Conservation (phyloP, 2,113 vertebrate species). For the Catharus fuscescens region DNA sequence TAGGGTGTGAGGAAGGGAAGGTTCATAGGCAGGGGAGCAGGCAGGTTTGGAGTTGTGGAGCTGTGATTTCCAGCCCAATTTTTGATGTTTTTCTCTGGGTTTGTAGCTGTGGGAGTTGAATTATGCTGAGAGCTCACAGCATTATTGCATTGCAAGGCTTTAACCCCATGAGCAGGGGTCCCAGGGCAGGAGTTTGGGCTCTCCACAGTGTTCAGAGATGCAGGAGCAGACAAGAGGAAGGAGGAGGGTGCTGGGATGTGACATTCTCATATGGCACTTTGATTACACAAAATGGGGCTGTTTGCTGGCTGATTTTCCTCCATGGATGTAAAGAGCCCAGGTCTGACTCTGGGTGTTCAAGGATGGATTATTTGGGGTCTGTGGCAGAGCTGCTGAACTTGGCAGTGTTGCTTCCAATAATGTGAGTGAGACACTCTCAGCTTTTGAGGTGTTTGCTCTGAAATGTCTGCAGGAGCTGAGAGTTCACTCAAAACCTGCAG, state of each 20-base stretch:
- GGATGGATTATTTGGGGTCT: neutral
- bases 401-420: fast-evolving
- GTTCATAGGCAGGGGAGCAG: neutral
- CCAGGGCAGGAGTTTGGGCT: neutral
- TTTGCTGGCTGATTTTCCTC: neutral
- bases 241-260: neutral
- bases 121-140: neutral
- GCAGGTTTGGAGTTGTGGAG: neutral
- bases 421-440: fast-evolving
- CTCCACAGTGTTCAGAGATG: neutral
- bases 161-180: fast-evolving
- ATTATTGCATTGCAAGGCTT: neutral
- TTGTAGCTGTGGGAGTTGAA: neutral
- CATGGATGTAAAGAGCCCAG: neutral
- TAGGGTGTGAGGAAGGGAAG: neutral
- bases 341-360: no score
- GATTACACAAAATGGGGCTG: fast-evolving
- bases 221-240: fast-evolving
- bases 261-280: fast-evolving
- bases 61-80: neutral
- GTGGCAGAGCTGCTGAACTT: neutral
- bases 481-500: neutral
- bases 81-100: neutral
- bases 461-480: neutral
- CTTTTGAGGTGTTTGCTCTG: neutral